Percentiles rank a stretch among this genome's conserved stretches.
Conservation (phyloP, 2,113 vertebrate species). For the Daphoenositta chrysoptera region DNA sequence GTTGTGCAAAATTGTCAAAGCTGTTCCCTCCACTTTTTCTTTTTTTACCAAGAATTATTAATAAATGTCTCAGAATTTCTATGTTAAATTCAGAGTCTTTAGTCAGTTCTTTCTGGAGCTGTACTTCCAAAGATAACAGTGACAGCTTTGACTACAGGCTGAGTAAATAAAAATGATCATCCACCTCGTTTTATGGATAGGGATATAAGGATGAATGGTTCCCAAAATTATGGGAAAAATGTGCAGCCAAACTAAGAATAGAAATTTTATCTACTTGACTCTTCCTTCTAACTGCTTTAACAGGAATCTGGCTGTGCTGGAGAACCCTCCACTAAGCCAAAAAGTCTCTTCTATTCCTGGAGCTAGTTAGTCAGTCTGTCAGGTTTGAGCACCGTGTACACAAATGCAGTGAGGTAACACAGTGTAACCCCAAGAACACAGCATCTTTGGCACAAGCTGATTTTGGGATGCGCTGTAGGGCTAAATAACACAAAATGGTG, state of each 20-base stretch:
- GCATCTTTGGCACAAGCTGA: background rate
- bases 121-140: background rate
- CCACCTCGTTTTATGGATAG: background rate
- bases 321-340: background rate
- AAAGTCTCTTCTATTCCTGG: background rate
- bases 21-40: background rate
- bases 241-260: background rate
- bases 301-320: background rate
- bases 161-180: background rate
- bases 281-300: background rate
- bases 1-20: background rate
- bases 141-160: background rate
- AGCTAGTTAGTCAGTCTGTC: background rate
- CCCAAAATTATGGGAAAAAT: background rate
- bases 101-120: background rate
- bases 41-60: background rate
- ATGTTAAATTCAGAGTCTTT: background rate
- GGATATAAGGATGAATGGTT: background rate
- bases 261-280: background rate
- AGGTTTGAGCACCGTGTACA: fast-evolving
- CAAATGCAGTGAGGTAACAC: background rate
- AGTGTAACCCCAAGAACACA: too few species aligned
- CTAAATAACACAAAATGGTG: background rate
- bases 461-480: background rate
- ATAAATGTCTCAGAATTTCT: background rate